Base-by-base conservation (phyloP, 2,888 invertebrate genomes). In the Automeris io region DNA sequence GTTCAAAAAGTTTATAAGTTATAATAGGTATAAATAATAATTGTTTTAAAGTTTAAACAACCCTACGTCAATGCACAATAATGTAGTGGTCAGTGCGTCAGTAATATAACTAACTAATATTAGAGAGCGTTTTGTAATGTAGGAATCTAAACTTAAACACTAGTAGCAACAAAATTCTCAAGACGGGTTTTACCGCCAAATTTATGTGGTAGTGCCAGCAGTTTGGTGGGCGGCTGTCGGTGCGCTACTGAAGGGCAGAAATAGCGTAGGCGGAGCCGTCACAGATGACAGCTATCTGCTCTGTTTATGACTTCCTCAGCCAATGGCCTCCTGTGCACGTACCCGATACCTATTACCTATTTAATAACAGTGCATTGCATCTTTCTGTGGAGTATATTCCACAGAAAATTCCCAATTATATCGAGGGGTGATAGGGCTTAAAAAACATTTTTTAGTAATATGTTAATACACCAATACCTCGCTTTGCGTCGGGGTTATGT, bases 291-390 rank as follows among this genome's bases (percentile, higher is more conserved):
- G 80, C 81, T 75, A 75, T 72, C 75, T 72, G 59, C 62, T 61
- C 66, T 64, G 65, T 81, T 86, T 86, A 86, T 74, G 79, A 86
- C 85, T 86, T 86, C 85, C 85, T 79, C 82, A 79, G 85, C 82
- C 82, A 82, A 79, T 75, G 81, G 75, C 80, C 81, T 77, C 64
- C 49, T 47, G 49, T 37, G 52, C 46, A 36, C 40, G 40, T 37
- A 38, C 35, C 9, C 11, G 18, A 8, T 37, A 23, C 34, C 11
- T 26, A 37, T 22, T 36, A 36, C 22, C 34, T 39, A 19, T 25
- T 21, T 34, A 22, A 12, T 23, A 8, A 11, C n/a, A 34, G n/a
- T 33, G n/a, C 6, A 18, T 33, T 16, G 33, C 9, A 19, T 3
- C 2, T 33, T 18, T n/a, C 3, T 11, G 13, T 18, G 5, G 9